Evolutionary conservation across 2,113 vertebrate species (phyloP).

Genomic region (Dromaius novaehollandiae): DNA sequence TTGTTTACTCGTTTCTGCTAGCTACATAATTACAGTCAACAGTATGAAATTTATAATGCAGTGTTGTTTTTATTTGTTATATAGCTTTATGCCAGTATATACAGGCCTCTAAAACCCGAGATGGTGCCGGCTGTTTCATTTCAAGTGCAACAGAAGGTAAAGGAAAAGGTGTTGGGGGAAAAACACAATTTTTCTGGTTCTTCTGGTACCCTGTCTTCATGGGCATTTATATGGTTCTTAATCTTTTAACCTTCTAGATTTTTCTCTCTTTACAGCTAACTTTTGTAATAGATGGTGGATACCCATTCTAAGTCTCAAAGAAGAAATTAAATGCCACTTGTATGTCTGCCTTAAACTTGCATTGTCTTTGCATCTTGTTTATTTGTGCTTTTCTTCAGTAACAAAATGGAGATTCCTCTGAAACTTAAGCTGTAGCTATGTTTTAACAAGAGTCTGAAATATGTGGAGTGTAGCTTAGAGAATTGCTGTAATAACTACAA

Average conservation of each 20-base stretch:
- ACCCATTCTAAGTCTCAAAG: not conserved
- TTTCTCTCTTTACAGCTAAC: constrained; percentile 67
- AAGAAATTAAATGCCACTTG: constrained; percentile 1
- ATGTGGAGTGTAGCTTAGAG: not conserved
- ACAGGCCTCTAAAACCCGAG: constrained; percentile 98
- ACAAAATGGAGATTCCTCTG: constrained; percentile 4
- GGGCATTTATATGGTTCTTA: constrained; percentile 75
- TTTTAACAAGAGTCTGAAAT: constrained; percentile 13
- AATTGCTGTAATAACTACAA: not conserved
- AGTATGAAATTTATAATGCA: constrained; percentile 80
- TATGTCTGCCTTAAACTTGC: constrained; percentile 22
- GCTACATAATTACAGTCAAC: not conserved
- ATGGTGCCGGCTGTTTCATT: constrained; percentile 92
- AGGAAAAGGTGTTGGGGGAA: constrained; percentile 65
- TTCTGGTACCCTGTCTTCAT: constrained; percentile 63
- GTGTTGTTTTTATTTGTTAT: constrained; percentile 94
- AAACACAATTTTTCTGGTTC: constrained; percentile 44
- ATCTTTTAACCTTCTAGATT: constrained; percentile 78
- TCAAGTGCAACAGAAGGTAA: constrained; percentile 95
- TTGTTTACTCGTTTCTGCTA: constrained; percentile 8
- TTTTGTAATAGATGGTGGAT: constrained; percentile 73
- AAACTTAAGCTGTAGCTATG: constrained; percentile 13
- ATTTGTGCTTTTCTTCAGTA: constrained; percentile 66
- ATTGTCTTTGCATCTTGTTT: constrained; percentile 41
- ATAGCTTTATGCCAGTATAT: constrained; percentile 99